These are phyloP conservation scores for Teleiodes luculella DNA, from an alignment of 2,888 invertebrate species.

Conservation along the genomic window DNA sequence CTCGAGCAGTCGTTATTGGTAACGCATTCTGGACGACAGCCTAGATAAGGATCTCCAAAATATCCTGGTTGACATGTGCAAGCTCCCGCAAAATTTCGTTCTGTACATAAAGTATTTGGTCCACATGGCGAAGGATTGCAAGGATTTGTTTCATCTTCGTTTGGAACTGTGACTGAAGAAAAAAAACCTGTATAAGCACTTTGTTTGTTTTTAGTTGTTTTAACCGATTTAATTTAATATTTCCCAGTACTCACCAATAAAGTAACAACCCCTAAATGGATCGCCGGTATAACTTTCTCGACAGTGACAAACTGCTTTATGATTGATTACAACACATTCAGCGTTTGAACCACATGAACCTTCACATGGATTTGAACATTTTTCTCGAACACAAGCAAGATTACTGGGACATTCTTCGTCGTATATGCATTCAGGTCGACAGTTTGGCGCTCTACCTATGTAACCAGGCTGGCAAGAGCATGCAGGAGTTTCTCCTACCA, in stretches of 20 bases:
- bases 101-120: constrained; percentile 89
- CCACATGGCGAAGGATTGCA: constrained; percentile 94
- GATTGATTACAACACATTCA: constrained; percentile 88
- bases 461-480: constrained; percentile 89
- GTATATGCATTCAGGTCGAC: constrained; percentile 90
- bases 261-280: constrained; percentile 87
- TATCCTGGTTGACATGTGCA: constrained; percentile 90
- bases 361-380: constrained; percentile 89
- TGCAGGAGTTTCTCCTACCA: constrained; percentile 85
- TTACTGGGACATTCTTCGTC: constrained; percentile 91
- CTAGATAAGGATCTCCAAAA: constrained; percentile 91
- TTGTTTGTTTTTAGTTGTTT: not conserved
- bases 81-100: constrained; percentile 89
- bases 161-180: constrained; percentile 72
- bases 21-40: constrained; percentile 91
- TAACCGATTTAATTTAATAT: not conserved
- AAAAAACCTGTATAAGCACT: not conserved
- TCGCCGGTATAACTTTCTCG: constrained; percentile 88
- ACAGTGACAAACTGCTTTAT: constrained; percentile 91
- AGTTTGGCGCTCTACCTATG: constrained; percentile 90
- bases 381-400: constrained; percentile 89
- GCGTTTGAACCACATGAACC: constrained; percentile 90
- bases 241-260: constrained; percentile 54
- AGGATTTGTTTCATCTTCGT: constrained; percentile 83
- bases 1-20: constrained; percentile 88